Evolutionary conservation across 2,113 vertebrate species (phyloP), one percentile per base, ranked within the genome.

Genomic region (Pachyramphus minor): DNA sequence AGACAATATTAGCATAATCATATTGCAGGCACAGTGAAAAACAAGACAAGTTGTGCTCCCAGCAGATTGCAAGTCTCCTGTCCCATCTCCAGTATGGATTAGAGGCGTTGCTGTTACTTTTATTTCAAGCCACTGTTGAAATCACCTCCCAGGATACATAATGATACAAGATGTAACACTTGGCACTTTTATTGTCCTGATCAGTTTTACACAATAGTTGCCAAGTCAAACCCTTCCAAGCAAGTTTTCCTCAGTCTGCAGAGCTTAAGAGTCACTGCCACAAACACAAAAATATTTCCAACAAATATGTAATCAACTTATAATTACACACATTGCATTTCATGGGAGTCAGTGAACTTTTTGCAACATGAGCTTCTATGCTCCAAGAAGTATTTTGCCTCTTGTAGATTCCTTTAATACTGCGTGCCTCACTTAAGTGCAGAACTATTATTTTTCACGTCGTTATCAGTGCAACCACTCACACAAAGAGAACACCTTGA

Each of bases 81-180:
- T 21, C 20, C 41, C 42, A 71, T 2, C 39, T 37, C 14, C 59
- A 42, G 7, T 1, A 37, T 7, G 23, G 24, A 35, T 47, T 19
- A 39, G 15, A 83, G 20, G 41, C 22, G n/a, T 3, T 78, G 37
- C 19, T 33, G 6, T 5, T 59, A 56, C 35, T 66, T 35, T 37
- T 22, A 23, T 35, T n/a, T 56, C 18, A 69, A 90, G 6, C 10
- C 41, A 35, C 53, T 72, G 1, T 0, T 37, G 12, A 82, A 77
- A 56, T 49, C 13, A 25, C 6, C 13, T 84, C 60, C 47, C 5
- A 7, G 69, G 67, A 45, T 14, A 28, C 4, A 9, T 13, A 53
- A 23, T 2, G 7, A 41, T 31, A 52, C 1, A 0, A 82, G 71
- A 35, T 1, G 1, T 22, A 60, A 30, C 11, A 6, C 27, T 47